Base-by-base conservation (phyloP, 2,797 vertebrate genomes). In the Phrynocephalus vlangalii region DNA sequence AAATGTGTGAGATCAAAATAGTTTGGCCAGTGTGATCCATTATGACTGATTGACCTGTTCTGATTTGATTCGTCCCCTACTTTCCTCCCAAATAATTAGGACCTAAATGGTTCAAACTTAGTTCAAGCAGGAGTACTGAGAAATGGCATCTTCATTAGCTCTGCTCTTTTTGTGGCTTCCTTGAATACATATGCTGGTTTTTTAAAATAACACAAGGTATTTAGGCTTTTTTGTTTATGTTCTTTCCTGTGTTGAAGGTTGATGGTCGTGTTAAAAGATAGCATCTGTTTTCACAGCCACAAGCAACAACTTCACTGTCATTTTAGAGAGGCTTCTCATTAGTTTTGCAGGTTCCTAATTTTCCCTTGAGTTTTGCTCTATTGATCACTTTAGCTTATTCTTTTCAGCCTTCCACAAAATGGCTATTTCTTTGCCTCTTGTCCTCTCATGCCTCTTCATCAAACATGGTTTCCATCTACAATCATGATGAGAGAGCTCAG, bases 81-180 rank as follows among this genome's bases (percentile, higher is more conserved):
- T 6, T 63, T 63, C 4, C 60, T 63, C 13, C 20, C 3, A 20
- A 63, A 63, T 20, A 33, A 79, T 63, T 15, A 20, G 13, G 20
- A 15, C 60, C 60, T 2, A 18, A 5, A 15, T 63, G 67, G 16
- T 15, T 22, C 28, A 28, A 71, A 7, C 38, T 44, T 5, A 44
- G 38, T 50, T 52, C 72, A 73, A 24, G 50, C 60, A 72, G 70
- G 22, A 18, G 66, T 38, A 9, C 52, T 79, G 33, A 56, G 20
- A 71, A 33, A 72, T 15, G 0, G 15, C 11, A 28, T 16, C 26
- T 71, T 16, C 33, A 33, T 76, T 75, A 6, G 33, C 11, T 66
- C 20, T 72, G 0, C 0, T 9, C 87, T 91, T 92, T 30, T 56
- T 83, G 72, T 71, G 78, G 72, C 79, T 89, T 87, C 50, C 91